Percentiles rank a stretch among this genome's conserved stretches.
Conservation (phyloP, 2,888 invertebrate genomes). For the Pachydiplax longipennis region DNA sequence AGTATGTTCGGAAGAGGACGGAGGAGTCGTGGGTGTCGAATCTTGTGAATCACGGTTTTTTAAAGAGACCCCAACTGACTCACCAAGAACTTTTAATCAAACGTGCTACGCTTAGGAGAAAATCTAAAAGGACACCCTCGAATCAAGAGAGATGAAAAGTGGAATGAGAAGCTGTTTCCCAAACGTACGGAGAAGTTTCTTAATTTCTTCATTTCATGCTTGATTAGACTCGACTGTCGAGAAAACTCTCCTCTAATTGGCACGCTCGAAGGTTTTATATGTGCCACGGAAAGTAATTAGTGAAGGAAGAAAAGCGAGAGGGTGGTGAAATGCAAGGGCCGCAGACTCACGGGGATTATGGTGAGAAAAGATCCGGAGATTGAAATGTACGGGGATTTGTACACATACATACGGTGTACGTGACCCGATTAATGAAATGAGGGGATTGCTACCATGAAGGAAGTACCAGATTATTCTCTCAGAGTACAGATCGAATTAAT, state of each 20-base stretch:
- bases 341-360: neutral
- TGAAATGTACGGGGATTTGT: neutral
- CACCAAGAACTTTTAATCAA: neutral
- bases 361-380: neutral
- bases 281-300: constrained; percentile 22
- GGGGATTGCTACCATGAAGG: neutral
- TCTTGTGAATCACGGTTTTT: neutral
- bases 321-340: neutral
- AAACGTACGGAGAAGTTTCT: constrained; percentile 2
- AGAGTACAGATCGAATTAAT: neutral
- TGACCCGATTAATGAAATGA: neutral
- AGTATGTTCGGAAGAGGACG: neutral
- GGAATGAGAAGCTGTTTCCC: neutral
- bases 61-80: neutral
- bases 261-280: constrained; percentile 10
- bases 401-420: neutral
- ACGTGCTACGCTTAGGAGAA: neutral
- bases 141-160: neutral
- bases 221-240: constrained; percentile 47
- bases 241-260: constrained; percentile 44
- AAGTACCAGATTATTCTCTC: neutral
- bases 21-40: neutral
- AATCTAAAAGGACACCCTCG: neutral
- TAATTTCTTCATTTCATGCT: constrained; percentile 50
- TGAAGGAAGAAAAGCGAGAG: neutral